phyloP scores from a whole-genome alignment of 1,140 invertebrate species.

The Physella acuta region DNA sequence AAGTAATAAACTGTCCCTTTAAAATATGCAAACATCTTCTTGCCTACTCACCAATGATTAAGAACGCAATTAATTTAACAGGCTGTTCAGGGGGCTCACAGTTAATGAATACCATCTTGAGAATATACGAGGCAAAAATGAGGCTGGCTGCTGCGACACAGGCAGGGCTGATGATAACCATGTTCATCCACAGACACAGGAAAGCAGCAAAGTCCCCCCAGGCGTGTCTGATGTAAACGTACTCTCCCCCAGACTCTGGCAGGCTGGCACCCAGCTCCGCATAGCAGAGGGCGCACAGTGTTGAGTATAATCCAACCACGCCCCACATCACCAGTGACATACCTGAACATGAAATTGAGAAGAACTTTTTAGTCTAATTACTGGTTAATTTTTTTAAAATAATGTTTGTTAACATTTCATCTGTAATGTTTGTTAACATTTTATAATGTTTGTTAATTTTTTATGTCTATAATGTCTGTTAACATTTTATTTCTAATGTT shows the following conservation, averaged over 20 bases:
- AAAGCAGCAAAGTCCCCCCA: slow-evolving; percentile 80
- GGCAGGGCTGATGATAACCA: slow-evolving; percentile 71
- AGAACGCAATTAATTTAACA: slow-evolving; percentile 41
- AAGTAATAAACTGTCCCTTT: too few species aligned
- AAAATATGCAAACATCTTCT: too few species aligned
- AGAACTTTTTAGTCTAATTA: too few species aligned
- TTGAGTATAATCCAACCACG: slow-evolving; percentile 76
- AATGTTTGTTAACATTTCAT: too few species aligned
- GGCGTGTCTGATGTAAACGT: slow-evolving; percentile 90
- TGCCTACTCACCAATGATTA: slow-evolving; percentile 50
- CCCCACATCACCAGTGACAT: slow-evolving; percentile 79
- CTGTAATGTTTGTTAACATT: too few species aligned
- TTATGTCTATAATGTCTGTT: too few species aligned
- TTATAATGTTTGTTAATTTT: too few species aligned
- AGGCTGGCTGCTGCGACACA: slow-evolving; percentile 94
- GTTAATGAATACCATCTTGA: slow-evolving; percentile 79
- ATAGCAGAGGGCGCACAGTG: slow-evolving; percentile 83
- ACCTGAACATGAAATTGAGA: slow-evolving; percentile 65
- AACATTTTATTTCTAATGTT: too few species aligned
- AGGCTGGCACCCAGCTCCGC: slow-evolving; percentile 93
- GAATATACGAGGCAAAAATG: slow-evolving; percentile 92
- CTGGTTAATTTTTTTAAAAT: too few species aligned
- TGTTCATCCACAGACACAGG: slow-evolving; percentile 86
- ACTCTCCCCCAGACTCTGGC: slow-evolving; percentile 93
- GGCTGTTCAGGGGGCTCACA: slow-evolving; percentile 44